Percentiles rank a stretch among this genome's conserved stretches.
Evolutionary conservation across 2,113 vertebrate genomes (phyloP).

Genomic region (human): GRCh38 chr5:13134001-13134500

Average conservation of each 20-base stretch:
- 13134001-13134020: not conserved
- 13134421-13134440: not conserved
- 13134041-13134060: not conserved
- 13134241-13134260: not conserved
- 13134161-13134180: not conserved
- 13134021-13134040: not conserved
- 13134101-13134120: not conserved
- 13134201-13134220: not conserved
- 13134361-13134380: not conserved
- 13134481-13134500: not conserved
- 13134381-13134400: not conserved
- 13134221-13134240: not conserved
- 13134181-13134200: not conserved
- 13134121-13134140: accelerated
- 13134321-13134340: not conserved
- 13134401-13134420: not conserved
- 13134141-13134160: not conserved
- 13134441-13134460: not conserved
- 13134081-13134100: not conserved
- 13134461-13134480: not conserved
- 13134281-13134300: not conserved
- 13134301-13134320: not conserved
- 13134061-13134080: not conserved
- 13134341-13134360: not conserved
- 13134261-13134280: not conserved